Percentiles rank a stretch among this genome's conserved stretches.
phyloP scores from a whole-genome alignment of 2,797 vertebrate genomes.

The Anguilla obscura region DNA sequence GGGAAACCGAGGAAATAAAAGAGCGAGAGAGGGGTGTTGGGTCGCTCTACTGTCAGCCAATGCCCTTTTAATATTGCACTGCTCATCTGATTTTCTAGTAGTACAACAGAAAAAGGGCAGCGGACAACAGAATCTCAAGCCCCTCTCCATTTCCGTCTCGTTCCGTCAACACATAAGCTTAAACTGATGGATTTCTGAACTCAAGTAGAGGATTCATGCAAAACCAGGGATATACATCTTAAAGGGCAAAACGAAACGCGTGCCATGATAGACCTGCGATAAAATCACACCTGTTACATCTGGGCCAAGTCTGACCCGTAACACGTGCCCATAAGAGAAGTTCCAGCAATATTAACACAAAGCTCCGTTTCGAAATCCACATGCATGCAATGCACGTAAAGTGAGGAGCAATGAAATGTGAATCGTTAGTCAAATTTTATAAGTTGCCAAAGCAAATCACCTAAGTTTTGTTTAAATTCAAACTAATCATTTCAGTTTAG shows the following conservation, averaged over 20 bases:
- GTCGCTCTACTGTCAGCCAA: slow-evolving; percentile 85
- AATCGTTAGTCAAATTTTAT: background rate
- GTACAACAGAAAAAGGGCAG: slow-evolving; percentile 99
- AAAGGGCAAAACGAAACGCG: background rate
- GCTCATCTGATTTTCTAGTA: slow-evolving; percentile 94
- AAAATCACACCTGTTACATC: slow-evolving; percentile 12
- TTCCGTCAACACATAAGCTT: background rate
- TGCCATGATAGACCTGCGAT: background rate
- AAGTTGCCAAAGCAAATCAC: background rate
- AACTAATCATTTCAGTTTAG: background rate
- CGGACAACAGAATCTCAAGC: slow-evolving; percentile 83
- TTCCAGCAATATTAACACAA: background rate
- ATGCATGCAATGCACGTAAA: background rate
- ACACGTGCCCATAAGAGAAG: background rate
- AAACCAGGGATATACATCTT: background rate
- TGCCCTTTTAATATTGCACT: slow-evolving; percentile 99
- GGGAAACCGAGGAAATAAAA: slow-evolving; percentile 60
- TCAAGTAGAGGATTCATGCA: background rate
- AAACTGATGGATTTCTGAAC: background rate
- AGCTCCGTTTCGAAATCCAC: background rate
- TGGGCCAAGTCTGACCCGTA: background rate
- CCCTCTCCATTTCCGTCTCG: background rate
- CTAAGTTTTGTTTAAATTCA: background rate
- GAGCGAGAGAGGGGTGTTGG: slow-evolving; percentile 56
- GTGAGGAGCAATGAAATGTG: background rate